phyloP scores from a whole-genome alignment of 1,140 invertebrate species.

The Geopemphigus sp. region DNA sequence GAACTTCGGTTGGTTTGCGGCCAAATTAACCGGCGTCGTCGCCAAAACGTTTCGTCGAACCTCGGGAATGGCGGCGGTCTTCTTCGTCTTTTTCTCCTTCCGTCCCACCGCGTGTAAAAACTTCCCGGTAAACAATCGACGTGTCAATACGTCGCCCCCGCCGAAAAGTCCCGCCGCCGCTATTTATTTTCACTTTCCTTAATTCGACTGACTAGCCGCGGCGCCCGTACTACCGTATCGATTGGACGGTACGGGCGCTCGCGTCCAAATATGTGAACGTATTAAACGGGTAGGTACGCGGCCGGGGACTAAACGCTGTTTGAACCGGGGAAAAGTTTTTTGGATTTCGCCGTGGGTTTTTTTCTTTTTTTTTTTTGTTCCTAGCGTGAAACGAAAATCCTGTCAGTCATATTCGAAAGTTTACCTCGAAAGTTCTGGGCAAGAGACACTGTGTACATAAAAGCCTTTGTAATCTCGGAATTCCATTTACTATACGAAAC shows the following conservation, averaged over 20 bases:
- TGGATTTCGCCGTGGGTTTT: not conserved
- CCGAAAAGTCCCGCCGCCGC: not conserved
- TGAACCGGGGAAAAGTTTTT: not conserved
- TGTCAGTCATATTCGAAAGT: constrained; percentile 18
- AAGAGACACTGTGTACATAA: not conserved
- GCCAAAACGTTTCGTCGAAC: constrained; percentile 47
- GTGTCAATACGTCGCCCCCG: constrained; percentile 21
- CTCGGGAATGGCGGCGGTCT: constrained; percentile 30
- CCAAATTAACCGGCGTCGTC: constrained; percentile 46
- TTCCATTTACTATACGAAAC: constrained; percentile 19
- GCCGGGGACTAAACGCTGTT: not conserved
- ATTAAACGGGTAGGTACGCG: not conserved
- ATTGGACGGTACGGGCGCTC: not conserved
- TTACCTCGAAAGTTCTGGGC: constrained; percentile 9
- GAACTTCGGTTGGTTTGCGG: constrained; percentile 36
- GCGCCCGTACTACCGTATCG: not conserved
- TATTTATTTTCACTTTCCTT: constrained; percentile 23
- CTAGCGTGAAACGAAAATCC: not conserved
- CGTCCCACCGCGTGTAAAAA: constrained; percentile 12
- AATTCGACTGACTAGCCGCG: not conserved
- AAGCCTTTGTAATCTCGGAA: not conserved
- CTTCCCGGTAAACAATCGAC: constrained; percentile 33
- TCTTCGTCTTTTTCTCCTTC: constrained; percentile 27
- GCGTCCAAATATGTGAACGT: not conserved
- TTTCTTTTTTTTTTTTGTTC: too few relatives aligned